Conservation (phyloP, 1,140 invertebrate species). For the Danaus plexippus region DNA sequence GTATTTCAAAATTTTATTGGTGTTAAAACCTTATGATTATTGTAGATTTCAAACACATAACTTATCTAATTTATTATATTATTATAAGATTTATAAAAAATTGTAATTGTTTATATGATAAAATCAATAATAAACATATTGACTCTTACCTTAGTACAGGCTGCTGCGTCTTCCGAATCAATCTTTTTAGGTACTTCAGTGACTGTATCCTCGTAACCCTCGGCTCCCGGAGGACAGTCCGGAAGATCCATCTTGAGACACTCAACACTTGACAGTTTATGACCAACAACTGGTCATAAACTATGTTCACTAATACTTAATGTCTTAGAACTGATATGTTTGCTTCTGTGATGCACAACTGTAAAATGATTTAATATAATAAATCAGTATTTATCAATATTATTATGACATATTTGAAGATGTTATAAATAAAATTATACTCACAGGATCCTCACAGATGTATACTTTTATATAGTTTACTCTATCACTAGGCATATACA, state of each 20-base stretch:
- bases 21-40: too few species aligned
- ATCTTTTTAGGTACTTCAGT: conserved; percentile 51
- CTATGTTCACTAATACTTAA: conserved; percentile 24
- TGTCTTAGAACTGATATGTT: neutral
- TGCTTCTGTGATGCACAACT: conserved; percentile 12
- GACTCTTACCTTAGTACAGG: conserved; percentile 59
- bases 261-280: conserved; percentile 61
- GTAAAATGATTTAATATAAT: conserved; percentile 16
- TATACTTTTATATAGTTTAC: too few species aligned
- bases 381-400: neutral
- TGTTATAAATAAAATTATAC: conserved; percentile 16
- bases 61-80: neutral
- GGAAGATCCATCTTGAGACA: conserved; percentile 63
- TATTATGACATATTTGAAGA: conserved; percentile 5
- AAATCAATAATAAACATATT: conserved; percentile 20
- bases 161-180: conserved; percentile 24
- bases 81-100: conserved; percentile 1
- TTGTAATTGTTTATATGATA: conserved; percentile 4
- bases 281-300: conserved; percentile 56
- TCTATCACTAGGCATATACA: too few species aligned
- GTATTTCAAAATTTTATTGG: too few species aligned
- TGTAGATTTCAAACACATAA: too few species aligned
- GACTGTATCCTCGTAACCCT: conserved; percentile 62
- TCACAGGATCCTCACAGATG: neutral
- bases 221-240: conserved; percentile 60